Evolutionary conservation across 2,113 vertebrate species (phyloP).

Genomic region (Rhabdornis inornatus): DNA sequence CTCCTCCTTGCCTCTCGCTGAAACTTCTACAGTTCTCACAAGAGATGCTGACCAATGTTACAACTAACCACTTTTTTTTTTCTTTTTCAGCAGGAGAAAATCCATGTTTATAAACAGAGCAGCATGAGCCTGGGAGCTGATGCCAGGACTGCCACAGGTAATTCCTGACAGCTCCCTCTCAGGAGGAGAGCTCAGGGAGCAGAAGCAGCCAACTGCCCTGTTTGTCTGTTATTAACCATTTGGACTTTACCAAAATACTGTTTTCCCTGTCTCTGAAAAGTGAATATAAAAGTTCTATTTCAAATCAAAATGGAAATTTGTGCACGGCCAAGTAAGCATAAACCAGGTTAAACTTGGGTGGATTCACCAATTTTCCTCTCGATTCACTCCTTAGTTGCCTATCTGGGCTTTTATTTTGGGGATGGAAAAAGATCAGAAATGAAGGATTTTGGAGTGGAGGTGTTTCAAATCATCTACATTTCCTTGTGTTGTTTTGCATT

Average conservation of each 20-base stretch:
- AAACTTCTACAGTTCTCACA: not conserved
- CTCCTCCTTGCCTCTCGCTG: not conserved
- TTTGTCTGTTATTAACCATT: not conserved
- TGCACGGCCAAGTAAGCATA: not conserved
- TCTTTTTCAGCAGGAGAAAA: not conserved
- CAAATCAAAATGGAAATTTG: not conserved
- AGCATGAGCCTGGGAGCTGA: not conserved
- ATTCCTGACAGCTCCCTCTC: not conserved
- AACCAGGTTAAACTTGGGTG: not conserved
- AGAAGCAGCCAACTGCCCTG: not conserved
- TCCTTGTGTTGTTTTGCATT: not conserved
- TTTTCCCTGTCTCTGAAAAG: not conserved
- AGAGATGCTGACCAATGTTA: not conserved
- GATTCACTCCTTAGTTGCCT: not conserved
- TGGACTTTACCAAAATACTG: not conserved
- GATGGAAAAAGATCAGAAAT: not conserved
- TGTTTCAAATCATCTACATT: not conserved
- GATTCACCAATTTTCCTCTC: not conserved
- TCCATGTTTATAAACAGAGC: not conserved
- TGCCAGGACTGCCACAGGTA: accelerated
- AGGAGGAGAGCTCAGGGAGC: not conserved
- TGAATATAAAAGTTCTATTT: not conserved
- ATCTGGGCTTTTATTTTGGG: not conserved
- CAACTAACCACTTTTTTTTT: not conserved
- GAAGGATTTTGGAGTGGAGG: not conserved